Conservation (phyloP, 1,140 invertebrate species). For the Cydia pomonella region DNA sequence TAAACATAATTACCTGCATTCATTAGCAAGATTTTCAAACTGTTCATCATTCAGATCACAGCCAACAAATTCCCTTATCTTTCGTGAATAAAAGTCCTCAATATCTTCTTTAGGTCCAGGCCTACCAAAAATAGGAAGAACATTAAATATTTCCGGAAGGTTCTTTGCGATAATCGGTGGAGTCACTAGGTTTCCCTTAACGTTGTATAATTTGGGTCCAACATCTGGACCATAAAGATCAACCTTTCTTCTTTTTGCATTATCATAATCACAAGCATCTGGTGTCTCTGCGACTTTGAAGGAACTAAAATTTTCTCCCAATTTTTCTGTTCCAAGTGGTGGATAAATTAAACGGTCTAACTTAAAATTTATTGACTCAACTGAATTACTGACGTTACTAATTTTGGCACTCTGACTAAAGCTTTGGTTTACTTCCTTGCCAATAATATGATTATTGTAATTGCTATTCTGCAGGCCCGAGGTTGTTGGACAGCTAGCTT, state of each 20-base stretch:
- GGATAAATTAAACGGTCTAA: neutral
- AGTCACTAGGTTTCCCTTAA: conserved; percentile 52
- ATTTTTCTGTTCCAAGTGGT: neutral
- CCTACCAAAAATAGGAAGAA: conserved; percentile 54
- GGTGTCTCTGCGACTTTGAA: neutral
- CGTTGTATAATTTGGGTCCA: conserved; percentile 50
- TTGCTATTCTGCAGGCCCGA: neutral
- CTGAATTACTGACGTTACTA: neutral
- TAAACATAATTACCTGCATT: conserved; percentile 50
- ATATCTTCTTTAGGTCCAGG: conserved; percentile 46
- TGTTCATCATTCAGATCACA: conserved; percentile 56
- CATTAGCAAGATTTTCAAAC: conserved; percentile 52
- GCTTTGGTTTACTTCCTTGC: neutral
- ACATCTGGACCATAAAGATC: conserved; percentile 41
- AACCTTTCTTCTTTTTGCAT: conserved; percentile 12
- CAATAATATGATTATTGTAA: neutral
- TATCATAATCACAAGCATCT: neutral
- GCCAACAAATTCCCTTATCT: conserved; percentile 60
- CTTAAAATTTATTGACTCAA: neutral
- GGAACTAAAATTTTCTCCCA: neutral
- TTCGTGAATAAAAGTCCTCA: conserved; percentile 45
- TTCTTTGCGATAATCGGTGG: conserved; percentile 55
- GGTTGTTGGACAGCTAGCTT: neutral
- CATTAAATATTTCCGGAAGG: conserved; percentile 52
- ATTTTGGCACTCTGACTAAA: neutral